Evolutionary conservation across 2,888 invertebrate genomes (phyloP).

Genomic region (Polymixis lichenea): DNA sequence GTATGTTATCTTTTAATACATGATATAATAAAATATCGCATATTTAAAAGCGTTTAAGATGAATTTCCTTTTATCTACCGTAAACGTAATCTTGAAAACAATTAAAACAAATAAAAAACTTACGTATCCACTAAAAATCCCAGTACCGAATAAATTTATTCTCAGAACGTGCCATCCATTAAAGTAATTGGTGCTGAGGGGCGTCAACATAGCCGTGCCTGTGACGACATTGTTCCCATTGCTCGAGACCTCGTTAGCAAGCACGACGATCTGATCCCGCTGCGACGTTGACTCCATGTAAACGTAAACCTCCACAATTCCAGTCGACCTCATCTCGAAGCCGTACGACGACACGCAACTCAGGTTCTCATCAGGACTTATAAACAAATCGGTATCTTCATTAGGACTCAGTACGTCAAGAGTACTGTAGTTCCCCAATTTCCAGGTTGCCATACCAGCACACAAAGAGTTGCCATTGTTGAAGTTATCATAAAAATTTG

Average conservation of each 20-base stretch:
- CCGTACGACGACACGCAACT: constrained; percentile 72
- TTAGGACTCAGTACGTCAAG: constrained; percentile 62
- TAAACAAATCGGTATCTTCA: constrained; percentile 61
- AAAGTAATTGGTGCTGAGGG: constrained; percentile 48
- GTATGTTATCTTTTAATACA: constrained; percentile 24
- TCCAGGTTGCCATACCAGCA: constrained; percentile 62
- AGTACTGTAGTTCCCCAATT: constrained; percentile 60
- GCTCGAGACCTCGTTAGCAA: constrained; percentile 61
- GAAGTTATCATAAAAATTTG: constrained; percentile 63
- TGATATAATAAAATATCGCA: not conserved
- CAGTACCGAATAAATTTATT: constrained; percentile 58
- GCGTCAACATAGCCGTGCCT: constrained; percentile 54
- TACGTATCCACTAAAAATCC: constrained; percentile 71
- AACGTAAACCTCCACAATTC: constrained; percentile 68
- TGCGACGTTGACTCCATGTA: constrained; percentile 60
- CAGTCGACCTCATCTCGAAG: constrained; percentile 66
- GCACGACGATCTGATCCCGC: constrained; percentile 65
- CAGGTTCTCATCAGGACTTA: constrained; percentile 60
- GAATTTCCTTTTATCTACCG: not conserved
- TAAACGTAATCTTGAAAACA: constrained; percentile 3
- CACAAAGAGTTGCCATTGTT: constrained; percentile 63
- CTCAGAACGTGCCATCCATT: constrained; percentile 68
- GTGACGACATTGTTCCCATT: constrained; percentile 57
- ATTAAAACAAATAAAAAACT: constrained; percentile 58
- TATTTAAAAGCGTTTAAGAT: constrained; percentile 2